Conservation (phyloP, 2,888 invertebrate genomes). For the Xiphydria camelus region DNA sequence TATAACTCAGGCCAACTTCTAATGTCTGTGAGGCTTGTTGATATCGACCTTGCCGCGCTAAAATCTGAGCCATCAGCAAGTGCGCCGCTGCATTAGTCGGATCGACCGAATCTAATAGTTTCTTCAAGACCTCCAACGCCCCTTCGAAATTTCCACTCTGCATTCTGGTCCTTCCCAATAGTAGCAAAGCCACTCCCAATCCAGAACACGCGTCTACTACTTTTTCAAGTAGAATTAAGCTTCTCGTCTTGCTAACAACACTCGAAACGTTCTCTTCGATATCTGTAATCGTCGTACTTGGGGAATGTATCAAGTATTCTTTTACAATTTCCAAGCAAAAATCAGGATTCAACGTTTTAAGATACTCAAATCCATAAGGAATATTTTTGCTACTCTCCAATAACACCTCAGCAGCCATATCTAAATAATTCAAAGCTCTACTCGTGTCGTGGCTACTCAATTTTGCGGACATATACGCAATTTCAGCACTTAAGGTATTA, state of each 20-base stretch:
- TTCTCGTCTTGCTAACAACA: slow-evolving; percentile 61
- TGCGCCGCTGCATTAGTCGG: slow-evolving; percentile 83
- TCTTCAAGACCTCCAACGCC: slow-evolving; percentile 73
- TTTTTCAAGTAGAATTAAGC: slow-evolving; percentile 70
- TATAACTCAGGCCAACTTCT: slow-evolving; percentile 87
- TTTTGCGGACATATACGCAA: slow-evolving; percentile 72
- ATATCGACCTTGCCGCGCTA: slow-evolving; percentile 71
- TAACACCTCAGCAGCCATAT: slow-evolving; percentile 66
- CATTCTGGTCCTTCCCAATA: slow-evolving; percentile 80
- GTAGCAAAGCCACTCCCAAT: slow-evolving; percentile 67
- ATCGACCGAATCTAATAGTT: slow-evolving; percentile 74
- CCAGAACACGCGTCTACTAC: slow-evolving; percentile 84
- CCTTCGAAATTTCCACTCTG: slow-evolving; percentile 75
- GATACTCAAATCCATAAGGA: slow-evolving; percentile 76
- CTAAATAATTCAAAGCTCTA: slow-evolving; percentile 64
- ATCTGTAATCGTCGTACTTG: slow-evolving; percentile 53
- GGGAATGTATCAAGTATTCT: slow-evolving; percentile 75
- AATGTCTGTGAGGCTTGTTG: slow-evolving; percentile 82
- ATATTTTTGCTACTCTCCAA: slow-evolving; percentile 60
- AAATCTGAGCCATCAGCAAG: slow-evolving; percentile 83
- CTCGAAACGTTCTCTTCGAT: slow-evolving; percentile 12
- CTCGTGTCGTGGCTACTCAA: slow-evolving; percentile 62
- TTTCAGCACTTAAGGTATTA: slow-evolving; percentile 68
- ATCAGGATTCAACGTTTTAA: slow-evolving; percentile 80
- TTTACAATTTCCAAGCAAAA: slow-evolving; percentile 79